A percentile compares a stretch with the other conserved stretches of the same genome.
Evolutionary conservation across 2,797 vertebrate genomes (phyloP).

Genomic region (Yasuhikotakia modesta): DNA sequence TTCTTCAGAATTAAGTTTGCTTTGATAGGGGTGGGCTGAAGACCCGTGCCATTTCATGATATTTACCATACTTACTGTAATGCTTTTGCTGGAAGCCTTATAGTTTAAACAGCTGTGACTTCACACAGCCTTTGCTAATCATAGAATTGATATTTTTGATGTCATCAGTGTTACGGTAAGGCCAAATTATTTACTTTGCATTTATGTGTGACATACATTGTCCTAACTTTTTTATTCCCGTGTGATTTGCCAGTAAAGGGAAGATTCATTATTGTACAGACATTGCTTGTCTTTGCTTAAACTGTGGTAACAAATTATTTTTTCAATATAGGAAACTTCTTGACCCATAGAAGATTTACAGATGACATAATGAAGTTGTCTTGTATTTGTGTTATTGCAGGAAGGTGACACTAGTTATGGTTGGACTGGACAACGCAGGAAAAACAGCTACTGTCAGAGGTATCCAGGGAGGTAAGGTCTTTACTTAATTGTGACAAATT

Average conservation of each 20-base stretch:
- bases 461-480: slow-evolving; percentile 81
- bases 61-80: slow-evolving; percentile 3
- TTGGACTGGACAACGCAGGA: slow-evolving; percentile 85
- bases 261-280: background rate
- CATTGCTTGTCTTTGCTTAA: slow-evolving; percentile 24
- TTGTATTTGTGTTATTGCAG: slow-evolving; percentile 65
- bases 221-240: background rate
- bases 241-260: slow-evolving; percentile 27
- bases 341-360: background rate
- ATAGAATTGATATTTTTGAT: slow-evolving; percentile 2
- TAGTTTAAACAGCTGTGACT: slow-evolving; percentile 11
- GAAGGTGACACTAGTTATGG: slow-evolving; percentile 83
- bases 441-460: slow-evolving; percentile 83
- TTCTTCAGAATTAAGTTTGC: background rate
- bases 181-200: slow-evolving; percentile 5
- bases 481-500: background rate
- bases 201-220: slow-evolving; percentile 34
- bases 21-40: slow-evolving; percentile 8
- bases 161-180: background rate
- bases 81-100: background rate
- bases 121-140: background rate
- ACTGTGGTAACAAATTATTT: background rate
- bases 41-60: slow-evolving; percentile 7
- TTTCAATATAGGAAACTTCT: background rate
- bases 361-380: background rate